Percentiles rank a stretch among this genome's conserved stretches.
Conservation (phyloP, 2,797 vertebrate species). For the Liasis olivaceus region DNA sequence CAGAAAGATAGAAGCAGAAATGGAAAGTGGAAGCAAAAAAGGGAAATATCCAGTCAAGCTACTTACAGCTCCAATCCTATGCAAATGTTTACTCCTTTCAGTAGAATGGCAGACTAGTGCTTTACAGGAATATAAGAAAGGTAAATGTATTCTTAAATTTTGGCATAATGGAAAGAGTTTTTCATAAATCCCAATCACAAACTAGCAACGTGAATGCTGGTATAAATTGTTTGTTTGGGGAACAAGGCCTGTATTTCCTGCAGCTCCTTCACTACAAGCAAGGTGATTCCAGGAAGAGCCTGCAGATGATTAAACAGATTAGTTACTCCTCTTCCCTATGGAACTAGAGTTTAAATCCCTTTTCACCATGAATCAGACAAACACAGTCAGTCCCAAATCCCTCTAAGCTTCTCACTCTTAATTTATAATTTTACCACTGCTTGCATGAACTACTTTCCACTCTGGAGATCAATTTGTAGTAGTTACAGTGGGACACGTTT, state of each 20-base stretch:
- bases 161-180: neutral
- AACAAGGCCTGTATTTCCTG: constrained; percentile 21
- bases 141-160: neutral
- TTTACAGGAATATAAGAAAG: neutral
- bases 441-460: neutral
- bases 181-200: neutral
- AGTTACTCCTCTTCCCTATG: constrained; percentile 41
- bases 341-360: constrained; percentile 27
- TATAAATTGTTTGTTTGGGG: neutral
- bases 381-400: constrained; percentile 24
- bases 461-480: neutral
- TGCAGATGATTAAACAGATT: constrained; percentile 50
- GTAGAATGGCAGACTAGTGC: neutral
- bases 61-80: neutral
- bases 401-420: neutral
- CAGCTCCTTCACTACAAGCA: constrained; percentile 29
- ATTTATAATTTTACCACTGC: constrained; percentile 7
- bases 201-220: neutral
- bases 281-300: constrained; percentile 42
- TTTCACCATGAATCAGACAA: constrained; percentile 24
- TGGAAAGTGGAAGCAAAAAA: neutral
- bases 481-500: neutral
- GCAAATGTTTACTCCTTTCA: neutral
- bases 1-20: neutral
- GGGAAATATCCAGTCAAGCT: neutral